phyloP scores from a whole-genome alignment of 2,888 invertebrate species.

The Beris morrisii region DNA sequence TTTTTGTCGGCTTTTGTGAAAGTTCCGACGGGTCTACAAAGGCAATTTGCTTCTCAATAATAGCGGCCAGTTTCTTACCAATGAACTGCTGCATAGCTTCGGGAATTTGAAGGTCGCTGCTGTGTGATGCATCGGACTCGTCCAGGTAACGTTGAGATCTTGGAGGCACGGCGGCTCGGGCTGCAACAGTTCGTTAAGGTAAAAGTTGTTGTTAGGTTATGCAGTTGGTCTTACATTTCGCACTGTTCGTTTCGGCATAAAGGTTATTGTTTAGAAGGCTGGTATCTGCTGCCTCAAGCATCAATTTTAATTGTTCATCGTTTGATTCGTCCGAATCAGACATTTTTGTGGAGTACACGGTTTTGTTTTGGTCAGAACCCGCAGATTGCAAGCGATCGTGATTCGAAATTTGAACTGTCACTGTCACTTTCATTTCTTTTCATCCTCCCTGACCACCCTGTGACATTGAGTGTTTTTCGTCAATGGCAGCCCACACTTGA shows the following conservation, averaged over 20 bases:
- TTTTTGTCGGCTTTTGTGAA: not conserved
- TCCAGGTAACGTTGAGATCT: conserved; percentile 37
- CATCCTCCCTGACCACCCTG: too few relatives aligned
- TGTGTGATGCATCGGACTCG: conserved; percentile 9
- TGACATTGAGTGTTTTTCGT: too few relatives aligned
- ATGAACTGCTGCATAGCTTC: conserved; percentile 37
- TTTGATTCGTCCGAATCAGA: conserved; percentile 31
- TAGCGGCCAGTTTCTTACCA: conserved; percentile 34
- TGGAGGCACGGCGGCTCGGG: not conserved
- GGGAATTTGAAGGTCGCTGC: conserved; percentile 31
- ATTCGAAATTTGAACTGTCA: too few relatives aligned
- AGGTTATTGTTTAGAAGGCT: conserved; percentile 28
- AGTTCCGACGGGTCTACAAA: conserved; percentile 23
- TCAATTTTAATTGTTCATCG: conserved; percentile 28
- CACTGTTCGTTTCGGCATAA: not conserved
- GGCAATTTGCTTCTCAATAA: conserved; percentile 24
- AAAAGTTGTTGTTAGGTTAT: not conserved
- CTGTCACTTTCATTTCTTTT: too few relatives aligned
- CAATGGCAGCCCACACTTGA: too few relatives aligned
- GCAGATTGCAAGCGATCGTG: too few relatives aligned
- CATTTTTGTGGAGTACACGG: conserved; percentile 2
- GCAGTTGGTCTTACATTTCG: not conserved
- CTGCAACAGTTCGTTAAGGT: not conserved
- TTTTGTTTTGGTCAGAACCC: too few relatives aligned
- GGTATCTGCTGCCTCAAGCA: conserved; percentile 30